Evolutionary conservation across 2,797 vertebrate species (phyloP), one percentile per base, ranked within the genome.

Genomic region (Philypnodon macrostomus): DNA sequence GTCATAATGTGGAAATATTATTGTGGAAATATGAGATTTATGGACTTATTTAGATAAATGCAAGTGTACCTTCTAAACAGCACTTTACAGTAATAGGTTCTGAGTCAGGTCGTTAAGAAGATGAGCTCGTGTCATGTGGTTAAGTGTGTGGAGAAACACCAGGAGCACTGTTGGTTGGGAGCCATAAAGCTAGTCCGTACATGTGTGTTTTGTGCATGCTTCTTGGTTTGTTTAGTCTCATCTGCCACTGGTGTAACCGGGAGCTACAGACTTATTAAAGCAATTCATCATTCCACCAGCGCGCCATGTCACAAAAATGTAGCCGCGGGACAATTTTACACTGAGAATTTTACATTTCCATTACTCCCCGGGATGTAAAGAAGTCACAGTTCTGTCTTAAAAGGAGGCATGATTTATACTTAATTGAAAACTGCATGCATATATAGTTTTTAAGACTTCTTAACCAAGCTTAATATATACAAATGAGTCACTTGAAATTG

Each of bases 181-280:
- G 59, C 46, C 33, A 46, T 48, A 42, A 67, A 62, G 70, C 81
- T 54, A 73, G 83, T 77, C 75, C 45, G 53, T 68, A 68, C 81
- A 81, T 39, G 85, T 65, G 52, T 70, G 62, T 70, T 68, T 56
- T 70, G 58, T 73, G 49, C 72, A 57, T 63, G 70, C 66, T 57
- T 69, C 48, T 66, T 58, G 52, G 47, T 71, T 77, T 76, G 80
- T 77, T 82, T 77, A 70, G 67, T 84, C 81, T 80, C 58, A 68
- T 83, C 77, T 77, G 58, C 59, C 64, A 50, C 51, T 57, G 41
- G 57, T 69, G 68, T 81, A 65, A 79, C 83, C 63, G 33, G 51
- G 57, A 81, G 81, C 74, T 80, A 77, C 69, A 82, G 67, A 74
- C 71, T 79, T 83, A 86, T 87, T 87, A 80, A 83, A 81, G 1